Evolutionary conservation across 2,797 vertebrate species (phyloP).

Genomic region (Pseudochirops cupreus): DNA sequence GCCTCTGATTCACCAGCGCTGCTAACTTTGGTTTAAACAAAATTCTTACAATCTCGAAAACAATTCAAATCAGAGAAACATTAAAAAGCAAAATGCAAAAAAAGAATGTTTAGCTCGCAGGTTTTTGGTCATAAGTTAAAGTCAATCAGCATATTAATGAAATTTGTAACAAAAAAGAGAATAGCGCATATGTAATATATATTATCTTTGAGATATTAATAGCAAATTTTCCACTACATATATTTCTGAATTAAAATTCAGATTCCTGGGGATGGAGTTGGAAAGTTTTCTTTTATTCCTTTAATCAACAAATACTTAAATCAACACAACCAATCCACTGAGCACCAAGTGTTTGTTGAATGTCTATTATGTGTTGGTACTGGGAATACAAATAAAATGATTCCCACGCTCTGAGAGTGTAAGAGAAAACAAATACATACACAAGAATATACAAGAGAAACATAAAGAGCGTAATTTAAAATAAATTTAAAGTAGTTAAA

Average conservation of each 20-base stretch:
- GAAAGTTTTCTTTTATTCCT: neutral
- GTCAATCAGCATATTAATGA: slow-evolving; percentile 44
- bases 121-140: slow-evolving; percentile 38
- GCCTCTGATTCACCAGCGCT: neutral
- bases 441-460: neutral
- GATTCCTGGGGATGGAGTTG: slow-evolving; percentile 30
- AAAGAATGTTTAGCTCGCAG: slow-evolving; percentile 1
- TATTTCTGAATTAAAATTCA: slow-evolving; percentile 52
- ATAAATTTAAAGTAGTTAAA: neutral
- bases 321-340: neutral
- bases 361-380: neutral
- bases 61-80: neutral
- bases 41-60: neutral
- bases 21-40: neutral
- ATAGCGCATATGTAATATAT: neutral
- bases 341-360: neutral
- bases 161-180: slow-evolving; percentile 38
- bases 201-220: slow-evolving; percentile 11
- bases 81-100: slow-evolving; percentile 22
- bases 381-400: neutral
- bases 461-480: neutral
- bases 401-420: too few relatives aligned
- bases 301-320: neutral
- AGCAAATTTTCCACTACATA: slow-evolving; percentile 41
- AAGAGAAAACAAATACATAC: too few relatives aligned